phyloP scores from a whole-genome alignment of 2,888 invertebrate genomes.

The Tenthredo scrophulariae region DNA sequence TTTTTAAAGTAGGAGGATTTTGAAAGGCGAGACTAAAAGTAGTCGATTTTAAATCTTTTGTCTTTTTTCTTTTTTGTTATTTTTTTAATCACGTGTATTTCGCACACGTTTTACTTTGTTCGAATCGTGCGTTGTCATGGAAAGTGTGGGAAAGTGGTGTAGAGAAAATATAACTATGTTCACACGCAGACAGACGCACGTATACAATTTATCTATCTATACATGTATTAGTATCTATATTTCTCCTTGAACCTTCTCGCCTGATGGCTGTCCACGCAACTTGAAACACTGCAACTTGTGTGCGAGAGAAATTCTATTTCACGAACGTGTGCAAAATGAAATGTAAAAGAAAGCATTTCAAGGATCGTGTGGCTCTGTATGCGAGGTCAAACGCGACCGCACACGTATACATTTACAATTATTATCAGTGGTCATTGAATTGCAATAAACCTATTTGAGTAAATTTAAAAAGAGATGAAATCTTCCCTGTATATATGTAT shows the following conservation, averaged over 20 bases:
- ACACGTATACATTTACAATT: constrained; percentile 27
- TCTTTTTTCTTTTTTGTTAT: background rate
- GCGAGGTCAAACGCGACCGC: constrained; percentile 39
- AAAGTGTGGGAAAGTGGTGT: constrained; percentile 77
- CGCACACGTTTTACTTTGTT: constrained; percentile 18
- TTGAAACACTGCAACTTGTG: background rate
- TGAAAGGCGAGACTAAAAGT: background rate
- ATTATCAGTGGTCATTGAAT: background rate
- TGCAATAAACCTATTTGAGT: background rate
- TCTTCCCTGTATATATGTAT: background rate
- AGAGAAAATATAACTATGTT: constrained; percentile 70
- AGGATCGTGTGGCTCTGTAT: constrained; percentile 26
- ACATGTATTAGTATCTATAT: constrained; percentile 48
- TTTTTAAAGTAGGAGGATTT: background rate
- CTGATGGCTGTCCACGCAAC: constrained; percentile 25
- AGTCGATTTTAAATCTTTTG: background rate
- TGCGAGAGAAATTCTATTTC: constrained; percentile 61
- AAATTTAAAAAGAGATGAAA: background rate
- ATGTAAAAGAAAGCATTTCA: constrained; percentile 62
- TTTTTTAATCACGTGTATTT: constrained; percentile 6
- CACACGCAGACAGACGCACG: constrained; percentile 56
- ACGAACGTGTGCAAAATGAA: constrained; percentile 61
- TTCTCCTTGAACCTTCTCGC: constrained; percentile 49
- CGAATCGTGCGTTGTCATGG: constrained; percentile 63
- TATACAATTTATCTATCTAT: constrained; percentile 57